Conservation (phyloP, 2,113 vertebrate genomes). For the Mormyrus iriodes region DNA sequence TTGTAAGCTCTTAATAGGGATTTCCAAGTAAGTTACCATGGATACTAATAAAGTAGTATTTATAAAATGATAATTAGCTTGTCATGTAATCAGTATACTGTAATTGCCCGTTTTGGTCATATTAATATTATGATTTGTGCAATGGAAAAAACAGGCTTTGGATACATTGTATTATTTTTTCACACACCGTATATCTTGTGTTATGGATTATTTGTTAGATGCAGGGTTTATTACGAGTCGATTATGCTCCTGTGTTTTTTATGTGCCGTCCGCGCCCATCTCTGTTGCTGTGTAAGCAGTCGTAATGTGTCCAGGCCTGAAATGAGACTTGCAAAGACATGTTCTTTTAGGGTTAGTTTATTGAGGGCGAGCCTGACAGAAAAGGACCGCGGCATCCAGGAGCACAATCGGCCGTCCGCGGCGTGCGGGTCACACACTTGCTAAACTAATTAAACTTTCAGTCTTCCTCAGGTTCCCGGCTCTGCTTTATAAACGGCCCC, state of each 20-base stretch:
- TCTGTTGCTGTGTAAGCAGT: neutral
- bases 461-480: neutral
- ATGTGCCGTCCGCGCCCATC: neutral
- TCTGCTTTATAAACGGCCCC: neutral
- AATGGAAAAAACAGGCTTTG: neutral
- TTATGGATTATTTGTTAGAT: neutral
- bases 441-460: neutral
- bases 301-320: neutral
- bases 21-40: constrained; percentile 69
- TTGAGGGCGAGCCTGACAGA: constrained; percentile 8
- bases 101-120: constrained; percentile 62
- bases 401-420: neutral
- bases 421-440: neutral
- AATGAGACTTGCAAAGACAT: neutral
- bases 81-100: constrained; percentile 51
- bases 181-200: neutral
- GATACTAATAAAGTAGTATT: constrained; percentile 63
- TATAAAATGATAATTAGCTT: constrained; percentile 24
- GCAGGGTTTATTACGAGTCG: too few species aligned
- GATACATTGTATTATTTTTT: neutral
- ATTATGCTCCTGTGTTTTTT: neutral
- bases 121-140: constrained; percentile 52
- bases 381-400: neutral
- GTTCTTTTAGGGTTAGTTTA: constrained; percentile 3
- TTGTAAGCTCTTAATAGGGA: constrained; percentile 68